phyloP scores from a whole-genome alignment of 2,113 vertebrate genomes.

The Rhineura floridana region DNA sequence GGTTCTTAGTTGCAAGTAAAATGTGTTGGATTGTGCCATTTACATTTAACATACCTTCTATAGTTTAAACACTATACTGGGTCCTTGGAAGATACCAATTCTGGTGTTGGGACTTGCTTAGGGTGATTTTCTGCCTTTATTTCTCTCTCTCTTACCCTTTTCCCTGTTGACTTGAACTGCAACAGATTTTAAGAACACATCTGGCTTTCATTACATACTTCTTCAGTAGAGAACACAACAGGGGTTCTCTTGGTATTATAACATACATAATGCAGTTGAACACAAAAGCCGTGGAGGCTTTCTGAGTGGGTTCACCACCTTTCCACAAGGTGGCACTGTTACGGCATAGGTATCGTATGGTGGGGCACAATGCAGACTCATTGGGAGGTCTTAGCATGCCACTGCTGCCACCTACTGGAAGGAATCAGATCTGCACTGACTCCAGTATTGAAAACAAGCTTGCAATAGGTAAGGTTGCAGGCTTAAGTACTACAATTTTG shows the following conservation, averaged over 20 bases:
- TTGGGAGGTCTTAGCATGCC: conserved; percentile 42
- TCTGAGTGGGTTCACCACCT: background rate
- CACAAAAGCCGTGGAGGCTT: background rate
- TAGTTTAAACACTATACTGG: background rate
- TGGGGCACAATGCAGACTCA: background rate
- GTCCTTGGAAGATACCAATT: background rate
- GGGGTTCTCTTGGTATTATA: background rate
- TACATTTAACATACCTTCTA: background rate
- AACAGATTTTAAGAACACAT: background rate
- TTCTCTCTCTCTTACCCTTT: background rate
- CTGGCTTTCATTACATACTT: background rate
- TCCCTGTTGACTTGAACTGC: background rate
- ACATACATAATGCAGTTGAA: background rate
- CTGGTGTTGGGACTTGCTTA: background rate
- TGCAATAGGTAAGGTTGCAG: too few relatives aligned
- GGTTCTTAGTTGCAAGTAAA: background rate
- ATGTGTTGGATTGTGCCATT: background rate
- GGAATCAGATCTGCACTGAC: conserved; percentile 46
- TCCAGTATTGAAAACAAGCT: background rate
- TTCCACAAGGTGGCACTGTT: background rate
- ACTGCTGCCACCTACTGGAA: conserved; percentile 68
- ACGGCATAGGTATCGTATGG: accelerated
- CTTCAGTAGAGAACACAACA: background rate
- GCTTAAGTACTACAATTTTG: accelerated
- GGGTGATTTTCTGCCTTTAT: background rate